Evolutionary conservation across 2,888 invertebrate genomes (phyloP).

Genomic region (Oscheius onirici): DNA sequence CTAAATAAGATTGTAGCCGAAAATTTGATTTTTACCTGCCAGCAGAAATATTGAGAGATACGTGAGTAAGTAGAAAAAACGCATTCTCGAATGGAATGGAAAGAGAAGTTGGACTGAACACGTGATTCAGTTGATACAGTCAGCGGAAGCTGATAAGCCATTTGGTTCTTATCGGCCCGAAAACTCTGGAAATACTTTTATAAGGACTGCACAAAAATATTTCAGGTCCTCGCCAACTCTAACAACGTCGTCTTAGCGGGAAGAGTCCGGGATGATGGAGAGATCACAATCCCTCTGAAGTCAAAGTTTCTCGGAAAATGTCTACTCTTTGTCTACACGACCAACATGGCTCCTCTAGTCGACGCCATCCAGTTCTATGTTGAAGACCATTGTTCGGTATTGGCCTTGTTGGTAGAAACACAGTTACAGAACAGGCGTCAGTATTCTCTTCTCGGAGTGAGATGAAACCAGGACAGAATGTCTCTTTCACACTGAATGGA

Average conservation of each 20-base stretch:
- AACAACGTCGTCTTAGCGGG: conserved; percentile 28
- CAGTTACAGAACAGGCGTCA: conserved; percentile 22
- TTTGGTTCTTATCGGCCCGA: no score
- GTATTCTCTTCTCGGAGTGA: conserved; percentile 16
- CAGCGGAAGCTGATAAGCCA: not conserved
- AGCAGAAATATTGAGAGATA: not conserved
- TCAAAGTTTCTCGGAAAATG: conserved; percentile 43
- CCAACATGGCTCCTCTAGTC: not conserved
- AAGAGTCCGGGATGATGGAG: conserved; percentile 33
- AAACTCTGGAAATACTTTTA: not conserved
- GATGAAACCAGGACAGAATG: conserved; percentile 35
- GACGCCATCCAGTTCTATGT: conserved; percentile 52
- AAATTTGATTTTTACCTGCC: not conserved
- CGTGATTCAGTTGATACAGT: not conserved
- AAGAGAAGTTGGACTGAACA: not conserved
- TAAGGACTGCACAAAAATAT: no score
- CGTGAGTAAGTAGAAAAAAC: no score
- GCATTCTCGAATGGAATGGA: not conserved
- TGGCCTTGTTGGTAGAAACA: not conserved
- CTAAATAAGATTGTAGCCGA: not conserved
- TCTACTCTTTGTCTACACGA: conserved; percentile 43
- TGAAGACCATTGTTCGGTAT: conserved; percentile 36
- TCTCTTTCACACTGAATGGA: conserved; percentile 39
- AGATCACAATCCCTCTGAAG: conserved; percentile 23
- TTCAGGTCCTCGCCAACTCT: conserved; percentile 46